Base-by-base conservation (phyloP, 1,140 invertebrate species). In the Dreissena polymorpha region DNA sequence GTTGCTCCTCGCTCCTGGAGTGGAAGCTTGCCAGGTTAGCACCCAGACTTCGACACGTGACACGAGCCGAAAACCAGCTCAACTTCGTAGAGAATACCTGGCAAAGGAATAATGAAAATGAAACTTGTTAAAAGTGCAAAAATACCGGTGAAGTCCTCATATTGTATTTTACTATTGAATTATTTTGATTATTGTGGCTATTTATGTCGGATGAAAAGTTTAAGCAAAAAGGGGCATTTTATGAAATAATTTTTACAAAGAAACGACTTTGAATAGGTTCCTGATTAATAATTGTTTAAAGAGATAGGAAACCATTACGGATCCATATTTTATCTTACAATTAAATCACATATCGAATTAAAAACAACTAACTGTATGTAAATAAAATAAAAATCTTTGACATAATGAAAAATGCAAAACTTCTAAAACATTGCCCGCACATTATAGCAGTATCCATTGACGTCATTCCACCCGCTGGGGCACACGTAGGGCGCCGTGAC, bases 1-100 rank as follows among this genome's bases (percentile, higher is more conserved):
- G 39, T 39, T 39, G 39, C 53, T 83, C 49, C 53, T 83, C 81
- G 0, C 7, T 27, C n/a, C 10, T 8, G 7, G 55, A 64, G 55
- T 83, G 81, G 68, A 83, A n/a, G 57, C 81, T 83, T 18, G 71
- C 51, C n/a, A 83, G 81, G 49, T 83, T 64, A 10, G 81, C 67
- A 21, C 81, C 71, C 65, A 83, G 57, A 29, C 49, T 29, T 29
- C 55, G 72, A 60, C 81, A 83, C 2, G 53, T 16, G 16, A 27
- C 29, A 18, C 57, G 49, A 10, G 81, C 81, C 16, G 69, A 67
- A 75, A 83, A 76, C 65, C 72, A 83, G 57, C 21, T 60, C 57
- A 60, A 51, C 70, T 72, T 25, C 70, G 39, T 29, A 3, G 16
- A 27, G 67, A 21, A 69, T 69, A 10, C 67, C 67, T 69, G 67